A percentile compares a stretch with the other conserved stretches of the same genome.
These are phyloP conservation scores for Drosophila erecta DNA, from an alignment of 1,140 invertebrate species.

Conservation along the genomic window DNA sequence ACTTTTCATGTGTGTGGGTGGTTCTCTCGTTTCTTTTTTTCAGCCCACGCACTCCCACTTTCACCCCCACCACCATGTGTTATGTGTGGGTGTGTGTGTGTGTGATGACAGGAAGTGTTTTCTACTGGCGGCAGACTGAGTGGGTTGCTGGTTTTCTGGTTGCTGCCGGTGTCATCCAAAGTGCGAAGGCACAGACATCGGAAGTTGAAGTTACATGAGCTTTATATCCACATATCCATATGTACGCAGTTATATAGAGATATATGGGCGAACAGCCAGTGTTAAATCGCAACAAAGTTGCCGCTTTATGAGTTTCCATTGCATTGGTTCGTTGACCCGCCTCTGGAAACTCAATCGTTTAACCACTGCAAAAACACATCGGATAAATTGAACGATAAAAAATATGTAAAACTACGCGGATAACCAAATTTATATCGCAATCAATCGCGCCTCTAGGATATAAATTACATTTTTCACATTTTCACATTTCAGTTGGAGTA, in stretches of 20 bases:
- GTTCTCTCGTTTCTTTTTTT: slow-evolving; percentile 15
- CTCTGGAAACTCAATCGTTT: slow-evolving; percentile 3
- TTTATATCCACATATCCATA: slow-evolving; percentile 10
- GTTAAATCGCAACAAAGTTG: slow-evolving; percentile 53
- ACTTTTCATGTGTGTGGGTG: slow-evolving; percentile 21
- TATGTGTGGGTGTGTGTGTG: slow-evolving; percentile 18
- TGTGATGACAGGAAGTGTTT: slow-evolving; percentile 58
- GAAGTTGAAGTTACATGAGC: slow-evolving; percentile 45
- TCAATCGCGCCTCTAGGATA: neutral
- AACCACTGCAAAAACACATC: slow-evolving; percentile 15
- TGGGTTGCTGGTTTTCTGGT: slow-evolving; percentile 21
- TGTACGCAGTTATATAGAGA: neutral
- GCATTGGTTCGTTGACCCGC: slow-evolving; percentile 46
- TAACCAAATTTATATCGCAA: slow-evolving; percentile 14
- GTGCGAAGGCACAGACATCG: slow-evolving; percentile 54
- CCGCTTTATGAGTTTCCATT: slow-evolving; percentile 65
- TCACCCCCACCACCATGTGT: neutral
- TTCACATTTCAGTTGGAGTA: neutral
- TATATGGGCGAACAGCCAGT: neutral
- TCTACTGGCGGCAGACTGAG: slow-evolving; percentile 16
- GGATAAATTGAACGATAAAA: neutral
- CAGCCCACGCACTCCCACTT: neutral
- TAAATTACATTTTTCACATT: slow-evolving; percentile 19
- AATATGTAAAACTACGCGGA: neutral
- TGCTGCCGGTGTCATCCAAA: slow-evolving; percentile 38